phyloP scores from a whole-genome alignment of 2,888 invertebrate genomes.

The Aporophyla nigra region DNA sequence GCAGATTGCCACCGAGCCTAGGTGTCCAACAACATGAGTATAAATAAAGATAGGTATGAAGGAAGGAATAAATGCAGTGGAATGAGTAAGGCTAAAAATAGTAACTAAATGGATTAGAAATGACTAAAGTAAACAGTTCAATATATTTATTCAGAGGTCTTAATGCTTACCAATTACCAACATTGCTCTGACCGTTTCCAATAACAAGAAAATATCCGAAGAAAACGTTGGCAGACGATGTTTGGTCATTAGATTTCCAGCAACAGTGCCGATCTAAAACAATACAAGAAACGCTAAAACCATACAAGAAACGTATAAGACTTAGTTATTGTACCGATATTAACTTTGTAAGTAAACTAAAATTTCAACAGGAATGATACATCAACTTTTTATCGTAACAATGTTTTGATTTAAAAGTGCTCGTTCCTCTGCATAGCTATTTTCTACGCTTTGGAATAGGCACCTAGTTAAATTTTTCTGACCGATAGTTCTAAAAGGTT shows the following conservation, averaged over 20 bases:
- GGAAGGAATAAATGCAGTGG: not conserved
- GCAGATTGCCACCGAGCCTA: not conserved
- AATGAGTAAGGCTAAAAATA: not conserved
- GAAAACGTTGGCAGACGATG: constrained; percentile 92
- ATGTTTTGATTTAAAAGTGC: no score
- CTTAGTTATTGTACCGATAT: not conserved
- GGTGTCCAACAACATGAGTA: not conserved
- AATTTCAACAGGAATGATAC: no score
- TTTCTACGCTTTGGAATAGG: no score
- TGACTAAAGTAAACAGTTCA: not conserved
- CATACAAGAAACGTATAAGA: not conserved
- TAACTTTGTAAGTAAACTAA: no score
- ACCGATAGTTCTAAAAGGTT: no score
- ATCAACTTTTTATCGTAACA: no score
- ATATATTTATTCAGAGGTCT: not conserved
- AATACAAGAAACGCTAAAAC: not conserved
- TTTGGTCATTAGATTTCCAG: constrained; percentile 93
- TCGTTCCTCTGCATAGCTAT: no score
- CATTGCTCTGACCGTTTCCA: constrained; percentile 89
- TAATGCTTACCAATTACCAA: constrained; percentile 84
- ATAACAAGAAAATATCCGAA: constrained; percentile 92
- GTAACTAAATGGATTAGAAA: not conserved
- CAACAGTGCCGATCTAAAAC: constrained; percentile 91
- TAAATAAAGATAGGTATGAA: not conserved
- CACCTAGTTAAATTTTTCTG: no score